These are phyloP conservation scores for Dascyllus trimaculatus DNA, from an alignment of 2,113 vertebrate species.

Conservation along the genomic window DNA sequence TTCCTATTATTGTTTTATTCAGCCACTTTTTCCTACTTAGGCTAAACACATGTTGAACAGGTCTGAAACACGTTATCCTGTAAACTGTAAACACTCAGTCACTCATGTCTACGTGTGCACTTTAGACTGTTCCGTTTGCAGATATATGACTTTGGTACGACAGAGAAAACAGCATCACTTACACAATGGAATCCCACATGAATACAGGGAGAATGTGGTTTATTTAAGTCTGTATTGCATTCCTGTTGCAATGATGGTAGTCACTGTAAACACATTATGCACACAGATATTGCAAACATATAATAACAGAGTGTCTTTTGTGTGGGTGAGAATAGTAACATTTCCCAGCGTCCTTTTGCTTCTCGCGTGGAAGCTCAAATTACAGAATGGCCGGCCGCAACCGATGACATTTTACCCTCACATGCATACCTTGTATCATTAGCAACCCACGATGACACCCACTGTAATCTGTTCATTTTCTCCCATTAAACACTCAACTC, in stretches of 20 bases:
- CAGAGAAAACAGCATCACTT: not conserved
- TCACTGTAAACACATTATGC: not conserved
- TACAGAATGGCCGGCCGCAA: not conserved
- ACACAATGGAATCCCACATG: not conserved
- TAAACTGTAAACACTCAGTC: not conserved
- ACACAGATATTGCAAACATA: not conserved
- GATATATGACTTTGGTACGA: not conserved
- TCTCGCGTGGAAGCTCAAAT: not conserved
- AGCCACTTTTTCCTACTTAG: not conserved
- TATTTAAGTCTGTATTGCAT: not conserved
- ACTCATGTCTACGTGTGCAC: not conserved
- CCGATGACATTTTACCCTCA: not conserved
- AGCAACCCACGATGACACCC: not conserved
- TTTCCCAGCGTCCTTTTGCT: not conserved
- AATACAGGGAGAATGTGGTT: not conserved
- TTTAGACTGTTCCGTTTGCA: not conserved
- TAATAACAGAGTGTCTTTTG: not conserved
- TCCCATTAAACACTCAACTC: not conserved
- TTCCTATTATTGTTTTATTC: not conserved
- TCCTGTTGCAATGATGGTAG: not conserved
- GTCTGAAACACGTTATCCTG: not conserved
- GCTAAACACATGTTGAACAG: not conserved
- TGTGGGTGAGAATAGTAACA: not conserved
- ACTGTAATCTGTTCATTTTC: not conserved
- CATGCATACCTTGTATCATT: not conserved